These are phyloP conservation scores for Azorinus chamasolen DNA, from an alignment of 2,888 invertebrate genomes.

Conservation along the genomic window DNA sequence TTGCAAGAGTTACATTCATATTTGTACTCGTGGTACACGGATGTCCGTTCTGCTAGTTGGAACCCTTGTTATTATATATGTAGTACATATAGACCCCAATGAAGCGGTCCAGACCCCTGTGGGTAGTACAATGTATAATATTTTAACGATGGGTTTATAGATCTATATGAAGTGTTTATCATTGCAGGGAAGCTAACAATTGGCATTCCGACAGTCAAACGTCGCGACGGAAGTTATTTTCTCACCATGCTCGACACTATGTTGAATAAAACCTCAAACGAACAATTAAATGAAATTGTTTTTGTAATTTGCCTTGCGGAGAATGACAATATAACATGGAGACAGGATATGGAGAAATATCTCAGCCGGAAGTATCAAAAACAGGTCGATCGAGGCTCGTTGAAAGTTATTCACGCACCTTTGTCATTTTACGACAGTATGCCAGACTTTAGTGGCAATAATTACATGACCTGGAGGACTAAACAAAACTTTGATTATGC, in stretches of 20 bases:
- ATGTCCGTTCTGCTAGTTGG: no score
- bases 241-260: slow-evolving; percentile 84
- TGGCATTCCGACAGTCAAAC: slow-evolving; percentile 86
- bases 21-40: no score
- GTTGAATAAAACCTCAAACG: slow-evolving; percentile 79
- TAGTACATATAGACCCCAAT: no score
- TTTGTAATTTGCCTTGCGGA: slow-evolving; percentile 86
- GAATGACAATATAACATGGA: slow-evolving; percentile 74
- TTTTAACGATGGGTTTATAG: no score
- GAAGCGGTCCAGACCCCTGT: no score
- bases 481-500: slow-evolving; percentile 87
- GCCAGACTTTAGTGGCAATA: slow-evolving; percentile 75
- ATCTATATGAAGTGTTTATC: neutral
- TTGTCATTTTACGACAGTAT: slow-evolving; percentile 69
- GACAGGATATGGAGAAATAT: slow-evolving; percentile 58
- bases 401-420: slow-evolving; percentile 83
- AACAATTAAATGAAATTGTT: slow-evolving; percentile 81
- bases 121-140: no score
- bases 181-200: slow-evolving; percentile 85
- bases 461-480: slow-evolving; percentile 84
- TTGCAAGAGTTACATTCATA: no score
- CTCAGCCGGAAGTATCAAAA: slow-evolving; percentile 65
- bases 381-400: slow-evolving; percentile 72
- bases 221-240: slow-evolving; percentile 85
- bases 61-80: no score